These are phyloP conservation scores for Poeciliopsis occidentalis DNA, from an alignment of 2,113 vertebrate genomes.

Conservation along the genomic window DNA sequence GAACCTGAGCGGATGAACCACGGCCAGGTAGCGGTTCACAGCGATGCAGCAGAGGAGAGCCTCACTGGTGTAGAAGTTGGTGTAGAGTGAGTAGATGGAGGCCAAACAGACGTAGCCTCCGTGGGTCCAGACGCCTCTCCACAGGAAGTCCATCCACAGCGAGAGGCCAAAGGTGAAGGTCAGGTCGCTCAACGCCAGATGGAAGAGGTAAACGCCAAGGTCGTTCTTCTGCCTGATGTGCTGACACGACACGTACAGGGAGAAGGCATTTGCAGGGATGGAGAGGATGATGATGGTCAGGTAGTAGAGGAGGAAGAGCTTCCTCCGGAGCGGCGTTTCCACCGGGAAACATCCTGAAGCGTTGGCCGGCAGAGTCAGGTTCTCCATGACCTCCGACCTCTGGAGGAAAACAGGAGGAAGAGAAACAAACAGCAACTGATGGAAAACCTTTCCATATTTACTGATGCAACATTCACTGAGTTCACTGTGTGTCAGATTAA, in stretches of 20 bases:
- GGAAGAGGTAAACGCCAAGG: constrained; percentile 87
- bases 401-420: constrained; percentile 13
- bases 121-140: constrained; percentile 80
- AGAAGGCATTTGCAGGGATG: constrained; percentile 84
- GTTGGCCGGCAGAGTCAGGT: constrained; percentile 50
- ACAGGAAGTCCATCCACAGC: constrained; percentile 85
- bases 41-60: constrained; percentile 89
- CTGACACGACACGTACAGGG: constrained; percentile 82
- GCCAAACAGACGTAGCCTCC: constrained; percentile 64
- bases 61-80: constrained; percentile 88
- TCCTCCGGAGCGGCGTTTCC: background rate
- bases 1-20: constrained; percentile 86
- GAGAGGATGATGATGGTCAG: constrained; percentile 79
- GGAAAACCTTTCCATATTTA: background rate
- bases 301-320: constrained; percentile 81
- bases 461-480: too few relatives aligned
- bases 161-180: constrained; percentile 81
- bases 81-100: constrained; percentile 78
- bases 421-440: background rate
- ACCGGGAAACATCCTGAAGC: constrained; percentile 67
- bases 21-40: constrained; percentile 85
- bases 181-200: constrained; percentile 86
- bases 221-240: constrained; percentile 87
- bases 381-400: constrained; percentile 41
- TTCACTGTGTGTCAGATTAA: too few relatives aligned